Conservation (phyloP, 1,140 invertebrate genomes). For the Bombus ignitus region DNA sequence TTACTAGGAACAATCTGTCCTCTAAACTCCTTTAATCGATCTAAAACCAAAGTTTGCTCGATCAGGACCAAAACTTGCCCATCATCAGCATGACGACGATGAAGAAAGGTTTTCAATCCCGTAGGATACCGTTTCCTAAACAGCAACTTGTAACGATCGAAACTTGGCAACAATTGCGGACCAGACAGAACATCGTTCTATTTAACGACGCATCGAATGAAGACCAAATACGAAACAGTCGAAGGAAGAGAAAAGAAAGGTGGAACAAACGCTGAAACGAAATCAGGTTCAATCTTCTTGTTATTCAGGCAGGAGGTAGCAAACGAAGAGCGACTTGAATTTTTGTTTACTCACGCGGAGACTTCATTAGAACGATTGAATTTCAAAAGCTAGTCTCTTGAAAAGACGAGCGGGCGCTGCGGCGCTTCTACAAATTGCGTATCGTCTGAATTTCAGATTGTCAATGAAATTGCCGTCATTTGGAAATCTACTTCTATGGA, state of each 20-base stretch:
- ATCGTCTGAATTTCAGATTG: slow-evolving; percentile 13
- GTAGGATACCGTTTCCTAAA: not conserved
- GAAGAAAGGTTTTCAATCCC: no score
- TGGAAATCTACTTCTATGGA: not conserved
- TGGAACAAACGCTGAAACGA: no score
- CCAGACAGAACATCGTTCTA: not conserved
- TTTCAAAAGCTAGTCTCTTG: not conserved
- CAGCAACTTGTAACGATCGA: not conserved
- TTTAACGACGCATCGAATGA: no score
- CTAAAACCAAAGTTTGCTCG: not conserved
- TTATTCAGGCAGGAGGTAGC: not conserved
- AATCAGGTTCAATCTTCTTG: not conserved
- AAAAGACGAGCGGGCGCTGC: not conserved
- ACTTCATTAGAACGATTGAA: slow-evolving; percentile 24
- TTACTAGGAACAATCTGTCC: not conserved
- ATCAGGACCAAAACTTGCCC: not conserved
- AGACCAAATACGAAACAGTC: not conserved
- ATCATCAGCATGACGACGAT: not conserved
- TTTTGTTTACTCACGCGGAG: slow-evolving; percentile 15
- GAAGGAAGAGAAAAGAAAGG: not conserved
- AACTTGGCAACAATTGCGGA: no score
- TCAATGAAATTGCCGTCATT: not conserved
- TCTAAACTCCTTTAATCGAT: not conserved
- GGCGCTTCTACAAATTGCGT: not conserved
- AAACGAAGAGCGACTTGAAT: not conserved